These are phyloP conservation scores for Nomada flava DNA, from an alignment of 2,888 invertebrate genomes.

Conservation along the genomic window DNA sequence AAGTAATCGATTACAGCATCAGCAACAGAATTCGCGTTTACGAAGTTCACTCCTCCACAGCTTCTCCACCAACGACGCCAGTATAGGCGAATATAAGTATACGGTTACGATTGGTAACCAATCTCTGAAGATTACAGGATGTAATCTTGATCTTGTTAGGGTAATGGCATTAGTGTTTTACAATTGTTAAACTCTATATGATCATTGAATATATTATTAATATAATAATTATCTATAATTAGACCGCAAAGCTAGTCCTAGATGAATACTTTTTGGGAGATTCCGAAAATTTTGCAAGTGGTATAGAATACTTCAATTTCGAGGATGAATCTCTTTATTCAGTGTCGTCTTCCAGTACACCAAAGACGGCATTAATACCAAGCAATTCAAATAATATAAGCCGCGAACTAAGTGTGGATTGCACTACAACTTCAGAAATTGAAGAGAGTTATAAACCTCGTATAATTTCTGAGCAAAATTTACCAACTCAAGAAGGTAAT, in stretches of 20 bases:
- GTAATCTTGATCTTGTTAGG: conserved; percentile 93
- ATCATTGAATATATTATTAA: conserved; percentile 28
- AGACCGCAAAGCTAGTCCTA: conserved; percentile 94
- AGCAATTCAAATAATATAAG: conserved; percentile 65
- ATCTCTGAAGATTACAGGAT: conserved; percentile 93
- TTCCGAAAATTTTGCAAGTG: conserved; percentile 76
- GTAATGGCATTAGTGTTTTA: conserved; percentile 84
- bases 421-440: conserved; percentile 77
- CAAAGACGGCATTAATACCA: conserved; percentile 68
- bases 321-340: conserved; percentile 76
- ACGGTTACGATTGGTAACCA: conserved; percentile 94
- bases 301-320: conserved; percentile 81
- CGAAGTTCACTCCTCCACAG: conserved; percentile 90
- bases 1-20: conserved; percentile 83
- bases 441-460: conserved; percentile 79
- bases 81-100: conserved; percentile 94
- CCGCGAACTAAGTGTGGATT: conserved; percentile 77
- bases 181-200: neutral
- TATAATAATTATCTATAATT: conserved; percentile 41
- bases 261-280: conserved; percentile 91
- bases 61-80: conserved; percentile 93
- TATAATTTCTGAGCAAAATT: conserved; percentile 69
- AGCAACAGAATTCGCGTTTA: conserved; percentile 85
- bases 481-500: conserved; percentile 70
- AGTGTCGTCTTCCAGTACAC: conserved; percentile 66